Evolutionary conservation across 2,888 invertebrate species (phyloP).

Genomic region (Frankliniella intonsa): DNA sequence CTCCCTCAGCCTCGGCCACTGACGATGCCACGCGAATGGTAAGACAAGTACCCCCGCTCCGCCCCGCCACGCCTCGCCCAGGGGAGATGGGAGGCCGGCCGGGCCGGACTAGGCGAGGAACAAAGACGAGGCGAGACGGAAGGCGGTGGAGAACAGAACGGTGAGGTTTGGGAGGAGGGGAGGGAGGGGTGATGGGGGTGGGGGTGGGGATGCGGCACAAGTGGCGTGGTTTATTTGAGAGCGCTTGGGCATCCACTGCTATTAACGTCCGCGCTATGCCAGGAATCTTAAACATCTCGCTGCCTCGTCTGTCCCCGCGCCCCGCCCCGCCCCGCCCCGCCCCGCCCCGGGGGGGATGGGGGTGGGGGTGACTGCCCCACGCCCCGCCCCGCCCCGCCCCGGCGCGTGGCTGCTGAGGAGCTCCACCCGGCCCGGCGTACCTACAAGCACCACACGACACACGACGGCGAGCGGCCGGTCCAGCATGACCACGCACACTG

Average conservation of each 20-base stretch:
- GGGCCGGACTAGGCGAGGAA: no score
- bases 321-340: not conserved
- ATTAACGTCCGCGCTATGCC: constrained; percentile 24
- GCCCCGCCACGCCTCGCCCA: no score
- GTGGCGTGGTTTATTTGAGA: constrained; percentile 22
- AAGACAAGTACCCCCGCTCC: no score
- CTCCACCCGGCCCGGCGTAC: not conserved
- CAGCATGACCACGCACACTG: no score
- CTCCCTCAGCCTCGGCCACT: no score
- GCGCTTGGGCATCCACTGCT: constrained; percentile 18
- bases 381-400: not conserved
- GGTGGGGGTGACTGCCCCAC: no score
- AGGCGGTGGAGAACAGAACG: not conserved
- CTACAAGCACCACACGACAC: no score
- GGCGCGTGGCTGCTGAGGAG: not conserved
- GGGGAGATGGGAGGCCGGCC: no score
- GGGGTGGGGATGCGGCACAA: no score
- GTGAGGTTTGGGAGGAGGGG: not conserved
- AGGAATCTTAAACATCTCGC: constrained; percentile 26
- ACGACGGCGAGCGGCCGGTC: no score
- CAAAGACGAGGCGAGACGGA: not conserved
- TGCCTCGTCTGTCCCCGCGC: not conserved
- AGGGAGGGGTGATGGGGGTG: not conserved
- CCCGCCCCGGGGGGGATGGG: not conserved
- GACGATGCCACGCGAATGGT: no score